Evolutionary conservation across 2,113 vertebrate species (phyloP), one percentile per base, ranked within the genome.

Genomic region (Lepus americanus): DNA sequence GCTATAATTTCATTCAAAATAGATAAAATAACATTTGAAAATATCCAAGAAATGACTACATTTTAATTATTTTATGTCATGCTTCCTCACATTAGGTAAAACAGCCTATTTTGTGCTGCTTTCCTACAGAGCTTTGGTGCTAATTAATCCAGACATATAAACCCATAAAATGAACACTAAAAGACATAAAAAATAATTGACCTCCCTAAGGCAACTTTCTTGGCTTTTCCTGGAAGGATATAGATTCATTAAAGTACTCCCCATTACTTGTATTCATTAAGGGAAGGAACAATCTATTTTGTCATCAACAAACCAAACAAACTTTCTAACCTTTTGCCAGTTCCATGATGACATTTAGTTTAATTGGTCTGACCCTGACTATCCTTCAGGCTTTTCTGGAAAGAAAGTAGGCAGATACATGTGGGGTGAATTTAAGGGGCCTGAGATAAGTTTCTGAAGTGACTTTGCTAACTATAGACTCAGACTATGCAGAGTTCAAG

Each of bases 181-280:
- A 97, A 96, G 87, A 81, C 79, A 97, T 96, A 96, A 96, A 97
- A 97, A 97, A 96, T 96, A 96, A 97, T 96, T 97, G 96, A 97
- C 89, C 87, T 97, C 95, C 96, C 87, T 91, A 90, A 96, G 97
- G 96, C 96, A 95, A 83, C 16, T 89, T 89, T 89, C 74, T 89
- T 94, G 88, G 55, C 66, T 94, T 86, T 86, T 95, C 87, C 36
- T 64, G 4, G 33, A 83, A 93, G 76, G 63, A 88, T 93, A 81
- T 82, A 80, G 92, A 96, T 95, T 95, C 94, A 96, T 97, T 97
- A 94, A 96, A 97, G 61, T 87, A 86, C 76, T 93, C 93, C 53
- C 69, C 20, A 80, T 97, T 95, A 80, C 72, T 95, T 89, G 31
- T 84, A 72, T 96, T 96, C 93, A 95, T 97, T 97, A 97, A 90